phyloP scores from a whole-genome alignment of 1,140 invertebrate genomes.

The Cotesia typhae region DNA sequence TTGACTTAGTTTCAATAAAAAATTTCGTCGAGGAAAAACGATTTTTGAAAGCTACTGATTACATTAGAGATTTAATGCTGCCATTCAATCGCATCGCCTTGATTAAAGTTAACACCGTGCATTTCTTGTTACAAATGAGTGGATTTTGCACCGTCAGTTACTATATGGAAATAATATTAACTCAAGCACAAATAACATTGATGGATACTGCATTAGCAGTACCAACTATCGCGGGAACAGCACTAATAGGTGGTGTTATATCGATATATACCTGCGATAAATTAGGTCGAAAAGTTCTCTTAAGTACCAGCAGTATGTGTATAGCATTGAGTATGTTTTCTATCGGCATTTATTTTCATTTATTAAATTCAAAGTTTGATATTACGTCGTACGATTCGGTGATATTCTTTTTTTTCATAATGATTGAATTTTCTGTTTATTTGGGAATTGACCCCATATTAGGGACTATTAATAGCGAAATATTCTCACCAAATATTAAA shows the following conservation, averaged over 20 bases:
- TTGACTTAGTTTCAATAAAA: conserved; percentile 70
- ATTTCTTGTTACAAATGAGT: conserved; percentile 76
- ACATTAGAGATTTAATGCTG: conserved; percentile 66
- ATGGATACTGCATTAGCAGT: conserved; percentile 64
- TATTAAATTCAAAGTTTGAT: conserved; percentile 34
- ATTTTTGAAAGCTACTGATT: conserved; percentile 63
- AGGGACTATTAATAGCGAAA: conserved; percentile 66
- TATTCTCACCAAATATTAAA: conserved; percentile 42
- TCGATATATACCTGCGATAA: conserved; percentile 74
- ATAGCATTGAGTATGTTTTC: conserved; percentile 63
- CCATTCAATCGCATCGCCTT: conserved; percentile 72
- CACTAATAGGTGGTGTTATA: conserved; percentile 69
- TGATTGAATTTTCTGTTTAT: conserved; percentile 46
- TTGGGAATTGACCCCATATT: conserved; percentile 78
- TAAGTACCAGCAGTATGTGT: conserved; percentile 69
- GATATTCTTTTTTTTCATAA: conserved; percentile 16
- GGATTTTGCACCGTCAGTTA: conserved; percentile 77
- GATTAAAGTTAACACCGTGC: conserved; percentile 70
- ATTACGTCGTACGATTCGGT: conserved; percentile 27
- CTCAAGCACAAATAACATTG: conserved; percentile 63
- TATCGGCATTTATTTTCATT: conserved; percentile 37
- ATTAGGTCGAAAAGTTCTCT: conserved; percentile 73
- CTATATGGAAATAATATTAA: conserved; percentile 77
- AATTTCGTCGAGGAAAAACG: conserved; percentile 63
- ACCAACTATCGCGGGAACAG: conserved; percentile 73